Percentiles rank a stretch among this genome's conserved stretches.
Evolutionary conservation across 2,113 vertebrate genomes (phyloP).

Genomic region (Melanocharis versteri): DNA sequence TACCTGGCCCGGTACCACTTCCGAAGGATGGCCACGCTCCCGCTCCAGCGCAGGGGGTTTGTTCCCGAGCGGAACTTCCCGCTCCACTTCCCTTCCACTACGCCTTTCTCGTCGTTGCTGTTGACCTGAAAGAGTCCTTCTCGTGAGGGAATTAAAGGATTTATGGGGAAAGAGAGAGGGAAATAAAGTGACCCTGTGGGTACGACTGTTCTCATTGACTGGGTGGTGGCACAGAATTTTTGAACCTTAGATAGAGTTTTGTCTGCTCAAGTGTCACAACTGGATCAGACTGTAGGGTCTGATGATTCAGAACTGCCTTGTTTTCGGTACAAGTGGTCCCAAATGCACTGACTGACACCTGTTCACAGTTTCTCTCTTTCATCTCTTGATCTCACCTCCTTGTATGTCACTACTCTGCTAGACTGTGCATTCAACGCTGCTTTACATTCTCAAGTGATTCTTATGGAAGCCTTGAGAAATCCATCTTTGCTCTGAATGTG

Average conservation of each 20-base stretch:
- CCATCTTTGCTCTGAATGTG: neutral
- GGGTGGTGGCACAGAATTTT: neutral
- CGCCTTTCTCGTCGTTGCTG: constrained; percentile 79
- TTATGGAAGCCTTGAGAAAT: neutral
- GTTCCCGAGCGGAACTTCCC: neutral
- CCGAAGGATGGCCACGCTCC: constrained; percentile 72
- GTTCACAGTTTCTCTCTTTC: neutral
- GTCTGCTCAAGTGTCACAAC: neutral
- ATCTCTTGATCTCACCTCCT: neutral
- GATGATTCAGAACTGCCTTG: neutral
- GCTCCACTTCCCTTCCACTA: constrained; percentile 76
- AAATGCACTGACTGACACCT: neutral
- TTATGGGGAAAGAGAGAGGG: neutral
- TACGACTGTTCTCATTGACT: neutral
- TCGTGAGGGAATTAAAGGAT: neutral
- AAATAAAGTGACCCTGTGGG: neutral
- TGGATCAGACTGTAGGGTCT: neutral
- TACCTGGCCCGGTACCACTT: constrained; percentile 52
- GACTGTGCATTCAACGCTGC: neutral
- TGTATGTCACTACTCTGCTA: neutral
- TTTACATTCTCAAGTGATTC: neutral
- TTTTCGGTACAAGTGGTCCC: neutral
- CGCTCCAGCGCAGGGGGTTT: constrained; percentile 70
- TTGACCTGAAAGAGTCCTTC: constrained; percentile 76
- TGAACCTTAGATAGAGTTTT: neutral